Evolutionary conservation across 1,140 invertebrate genomes (phyloP).

Genomic region (Drosophila elegans): DNA sequence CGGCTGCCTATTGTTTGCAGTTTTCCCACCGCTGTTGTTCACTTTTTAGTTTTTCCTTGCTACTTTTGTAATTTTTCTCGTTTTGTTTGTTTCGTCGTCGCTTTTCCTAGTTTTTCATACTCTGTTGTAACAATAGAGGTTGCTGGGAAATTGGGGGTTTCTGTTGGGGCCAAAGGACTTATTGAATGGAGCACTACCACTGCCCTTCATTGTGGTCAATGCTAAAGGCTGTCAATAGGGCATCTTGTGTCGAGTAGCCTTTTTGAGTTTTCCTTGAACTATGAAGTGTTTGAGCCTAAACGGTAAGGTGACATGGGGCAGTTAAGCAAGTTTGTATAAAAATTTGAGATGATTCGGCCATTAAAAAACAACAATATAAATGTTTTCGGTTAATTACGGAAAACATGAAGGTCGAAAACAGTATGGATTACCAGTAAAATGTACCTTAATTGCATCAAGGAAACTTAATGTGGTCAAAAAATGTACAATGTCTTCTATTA

Average conservation of each 20-base stretch:
- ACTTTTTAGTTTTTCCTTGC: constrained; percentile 29
- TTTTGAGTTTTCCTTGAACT: constrained; percentile 32
- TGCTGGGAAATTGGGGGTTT: constrained; percentile 43
- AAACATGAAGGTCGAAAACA: no score
- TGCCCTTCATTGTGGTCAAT: constrained; percentile 39
- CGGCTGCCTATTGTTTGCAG: constrained; percentile 62
- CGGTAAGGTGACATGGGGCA: constrained; percentile 4
- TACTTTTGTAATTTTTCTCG: constrained; percentile 40
- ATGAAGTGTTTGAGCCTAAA: constrained; percentile 27
- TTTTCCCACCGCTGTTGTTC: constrained; percentile 19
- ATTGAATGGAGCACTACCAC: constrained; percentile 25
- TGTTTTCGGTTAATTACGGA: no score
- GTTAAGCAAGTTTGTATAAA: constrained; percentile 28
- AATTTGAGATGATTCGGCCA: not conserved
- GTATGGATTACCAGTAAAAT: no score
- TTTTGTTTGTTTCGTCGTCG: constrained; percentile 37
- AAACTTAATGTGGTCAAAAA: no score
- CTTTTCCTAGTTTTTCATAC: constrained; percentile 50
- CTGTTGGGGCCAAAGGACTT: constrained; percentile 28
- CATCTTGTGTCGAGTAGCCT: constrained; percentile 40
- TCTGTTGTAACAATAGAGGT: constrained; percentile 29
- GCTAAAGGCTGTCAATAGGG: constrained; percentile 35
- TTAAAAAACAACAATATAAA: no score
- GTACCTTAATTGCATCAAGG: no score
- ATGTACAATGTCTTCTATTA: no score